phyloP scores from a whole-genome alignment of 2,113 vertebrate genomes.

The Bos javanicus region DNA sequence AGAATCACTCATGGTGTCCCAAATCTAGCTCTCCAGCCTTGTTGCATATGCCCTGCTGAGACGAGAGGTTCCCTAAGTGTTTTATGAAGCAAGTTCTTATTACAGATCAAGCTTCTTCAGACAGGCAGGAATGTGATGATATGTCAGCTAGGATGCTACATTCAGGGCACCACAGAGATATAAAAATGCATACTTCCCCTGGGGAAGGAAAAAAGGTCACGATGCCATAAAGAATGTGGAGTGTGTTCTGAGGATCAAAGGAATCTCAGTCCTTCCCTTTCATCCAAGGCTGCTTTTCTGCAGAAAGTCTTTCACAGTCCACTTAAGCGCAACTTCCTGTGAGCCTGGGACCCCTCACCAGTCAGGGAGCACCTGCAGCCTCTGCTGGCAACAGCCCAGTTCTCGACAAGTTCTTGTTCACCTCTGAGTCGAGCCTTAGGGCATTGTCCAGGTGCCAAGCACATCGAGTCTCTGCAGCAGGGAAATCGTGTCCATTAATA shows the following conservation, averaged over 20 bases:
- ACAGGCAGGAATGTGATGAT: not conserved
- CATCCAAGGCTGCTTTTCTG: not conserved
- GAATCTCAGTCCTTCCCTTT: not conserved
- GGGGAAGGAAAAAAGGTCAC: not conserved
- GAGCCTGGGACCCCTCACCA: not conserved
- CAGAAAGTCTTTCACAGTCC: not conserved
- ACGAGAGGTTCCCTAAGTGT: not conserved
- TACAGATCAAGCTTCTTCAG: not conserved
- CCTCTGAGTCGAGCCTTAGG: conserved; percentile 72
- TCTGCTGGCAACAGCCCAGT: not conserved
- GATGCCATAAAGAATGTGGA: not conserved
- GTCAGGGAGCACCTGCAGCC: not conserved
- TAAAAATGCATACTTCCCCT: not conserved
- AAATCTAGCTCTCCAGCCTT: not conserved
- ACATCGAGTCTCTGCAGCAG: conserved; percentile 65
- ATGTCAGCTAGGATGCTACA: not conserved
- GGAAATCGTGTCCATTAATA: conserved; percentile 49
- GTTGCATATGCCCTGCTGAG: not conserved
- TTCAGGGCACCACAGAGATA: not conserved
- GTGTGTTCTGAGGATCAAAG: not conserved
- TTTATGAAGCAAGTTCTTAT: not conserved
- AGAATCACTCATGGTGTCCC: not conserved
- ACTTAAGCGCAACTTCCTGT: not conserved
- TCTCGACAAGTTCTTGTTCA: conserved; percentile 46
- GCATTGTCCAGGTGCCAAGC: conserved; percentile 72